These are phyloP conservation scores for Galemys pyrenaicus DNA, from an alignment of 2,113 vertebrate species.

Conservation along the genomic window DNA sequence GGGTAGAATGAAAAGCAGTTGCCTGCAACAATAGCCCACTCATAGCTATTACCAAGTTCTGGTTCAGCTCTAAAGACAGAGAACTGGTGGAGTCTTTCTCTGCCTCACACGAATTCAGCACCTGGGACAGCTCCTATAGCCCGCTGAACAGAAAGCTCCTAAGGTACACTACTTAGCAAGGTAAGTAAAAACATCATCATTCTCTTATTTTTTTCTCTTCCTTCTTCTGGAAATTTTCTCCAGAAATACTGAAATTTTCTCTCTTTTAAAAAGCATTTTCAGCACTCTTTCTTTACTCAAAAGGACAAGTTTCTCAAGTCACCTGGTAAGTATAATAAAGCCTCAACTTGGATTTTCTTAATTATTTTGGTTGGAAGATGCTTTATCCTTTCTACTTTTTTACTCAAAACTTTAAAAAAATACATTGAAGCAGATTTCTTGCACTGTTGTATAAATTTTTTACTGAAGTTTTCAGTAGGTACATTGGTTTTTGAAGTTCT, in stretches of 20 bases:
- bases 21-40: constrained; percentile 47
- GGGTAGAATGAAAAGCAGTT: constrained; percentile 78
- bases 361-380: background rate
- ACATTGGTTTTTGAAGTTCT: background rate
- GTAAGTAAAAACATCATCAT: constrained; percentile 24
- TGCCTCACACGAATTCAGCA: constrained; percentile 80
- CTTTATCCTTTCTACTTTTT: background rate
- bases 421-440: background rate
- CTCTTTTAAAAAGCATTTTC: background rate
- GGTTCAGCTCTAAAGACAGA: constrained; percentile 35
- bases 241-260: background rate
- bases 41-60: constrained; percentile 6
- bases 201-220: background rate
- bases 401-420: background rate
- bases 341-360: constrained; percentile 1
- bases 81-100: background rate
- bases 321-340: constrained; percentile 21
- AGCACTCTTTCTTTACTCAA: constrained; percentile 1
- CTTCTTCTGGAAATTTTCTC: background rate
- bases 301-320: constrained; percentile 25
- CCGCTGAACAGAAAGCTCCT: background rate
- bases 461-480: background rate
- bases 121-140: constrained; percentile 81
- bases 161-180: background rate
- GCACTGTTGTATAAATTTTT: background rate